These are phyloP conservation scores for Neelides folsomi DNA, from an alignment of 2,888 invertebrate species.

Conservation along the genomic window DNA sequence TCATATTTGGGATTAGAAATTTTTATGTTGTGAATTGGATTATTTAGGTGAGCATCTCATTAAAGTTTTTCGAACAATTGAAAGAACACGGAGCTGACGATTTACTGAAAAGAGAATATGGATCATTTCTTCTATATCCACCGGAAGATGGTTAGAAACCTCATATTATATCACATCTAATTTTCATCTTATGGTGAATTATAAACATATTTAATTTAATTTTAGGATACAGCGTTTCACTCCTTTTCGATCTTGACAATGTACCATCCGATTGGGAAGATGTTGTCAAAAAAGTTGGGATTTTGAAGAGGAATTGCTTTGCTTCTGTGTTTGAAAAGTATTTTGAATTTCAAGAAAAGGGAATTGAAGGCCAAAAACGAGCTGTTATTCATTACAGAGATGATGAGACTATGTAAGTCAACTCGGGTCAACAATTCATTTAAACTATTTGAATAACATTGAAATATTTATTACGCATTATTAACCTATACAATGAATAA, in stretches of 20 bases:
- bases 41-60: slow-evolving; percentile 86
- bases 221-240: slow-evolving; percentile 83
- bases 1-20: too few species aligned
- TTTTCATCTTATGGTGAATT: slow-evolving; percentile 1
- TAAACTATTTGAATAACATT: too few species aligned
- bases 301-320: slow-evolving; percentile 95
- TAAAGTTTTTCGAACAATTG: slow-evolving; percentile 97
- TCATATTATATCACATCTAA: not conserved
- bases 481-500: not conserved
- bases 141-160: slow-evolving; percentile 64
- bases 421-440: slow-evolving; percentile 1
- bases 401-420: slow-evolving; percentile 89
- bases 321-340: slow-evolving; percentile 99
- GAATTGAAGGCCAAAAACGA: slow-evolving; percentile 75
- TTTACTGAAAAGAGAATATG: slow-evolving; percentile 84
- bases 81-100: slow-evolving; percentile 97
- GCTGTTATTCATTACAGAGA: slow-evolving; percentile 97
- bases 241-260: slow-evolving; percentile 81
- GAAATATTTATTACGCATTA: not conserved
- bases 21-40: not conserved
- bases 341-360: slow-evolving; percentile 92
- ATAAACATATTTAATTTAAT: slow-evolving; percentile 8
- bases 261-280: slow-evolving; percentile 81
- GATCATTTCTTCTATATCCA: slow-evolving; percentile 55
- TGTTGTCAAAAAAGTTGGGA: slow-evolving; percentile 78